These are phyloP conservation scores for Montipora sp. DNA, from an alignment of 64 coral and sea anemone species.

Conservation along the genomic window DNA sequence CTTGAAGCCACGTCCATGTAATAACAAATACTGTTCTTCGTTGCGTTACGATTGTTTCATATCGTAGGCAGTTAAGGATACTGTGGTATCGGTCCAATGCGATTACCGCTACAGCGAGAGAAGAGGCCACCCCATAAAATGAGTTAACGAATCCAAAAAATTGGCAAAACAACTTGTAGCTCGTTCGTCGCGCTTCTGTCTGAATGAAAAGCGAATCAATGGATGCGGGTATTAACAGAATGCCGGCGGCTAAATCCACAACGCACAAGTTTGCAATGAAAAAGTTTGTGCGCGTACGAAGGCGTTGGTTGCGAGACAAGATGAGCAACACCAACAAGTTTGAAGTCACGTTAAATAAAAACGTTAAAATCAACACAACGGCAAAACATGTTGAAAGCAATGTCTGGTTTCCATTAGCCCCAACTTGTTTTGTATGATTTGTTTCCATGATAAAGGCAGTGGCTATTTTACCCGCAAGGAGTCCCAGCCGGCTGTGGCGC, in stretches of 20 bases:
- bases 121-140: constrained; percentile 70
- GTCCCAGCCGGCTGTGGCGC: neutral
- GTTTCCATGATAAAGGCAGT: neutral
- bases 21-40: constrained; percentile 69
- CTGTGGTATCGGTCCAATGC: constrained; percentile 87
- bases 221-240: constrained; percentile 59
- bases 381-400: neutral
- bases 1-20: constrained; percentile 77
- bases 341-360: constrained; percentile 15
- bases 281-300: constrained; percentile 81
- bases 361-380: constrained; percentile 11
- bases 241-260: constrained; percentile 75
- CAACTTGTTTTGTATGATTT: neutral
- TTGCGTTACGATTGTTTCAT: constrained; percentile 84
- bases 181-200: neutral
- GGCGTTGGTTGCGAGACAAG: constrained; percentile 71
- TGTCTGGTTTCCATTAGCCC: neutral
- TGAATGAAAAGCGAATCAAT: constrained; percentile 56
- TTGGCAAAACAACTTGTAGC: constrained; percentile 27
- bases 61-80: constrained; percentile 88
- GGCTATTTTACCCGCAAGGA: neutral
- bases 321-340: constrained; percentile 76
- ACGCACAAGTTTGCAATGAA: constrained; percentile 87
- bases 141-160: constrained; percentile 81
- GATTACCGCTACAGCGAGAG: constrained; percentile 82